phyloP scores from a whole-genome alignment of 2,113 vertebrate genomes.

The Sitta europaea region DNA sequence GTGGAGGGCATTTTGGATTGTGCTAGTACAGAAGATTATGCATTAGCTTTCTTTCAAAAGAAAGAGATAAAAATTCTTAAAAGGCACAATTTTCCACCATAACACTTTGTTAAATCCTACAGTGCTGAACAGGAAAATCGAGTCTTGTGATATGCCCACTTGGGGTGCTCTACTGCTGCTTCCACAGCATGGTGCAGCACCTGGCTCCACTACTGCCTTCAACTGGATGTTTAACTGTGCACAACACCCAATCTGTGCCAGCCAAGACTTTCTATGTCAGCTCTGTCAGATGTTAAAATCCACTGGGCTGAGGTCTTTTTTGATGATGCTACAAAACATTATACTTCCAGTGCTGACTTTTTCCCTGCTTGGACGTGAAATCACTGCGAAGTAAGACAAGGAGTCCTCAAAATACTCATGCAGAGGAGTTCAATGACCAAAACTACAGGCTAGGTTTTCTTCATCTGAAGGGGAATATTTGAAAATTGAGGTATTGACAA shows the following conservation, averaged over 20 bases:
- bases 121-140: neutral
- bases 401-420: neutral
- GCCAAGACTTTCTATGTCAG: neutral
- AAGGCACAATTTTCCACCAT: neutral
- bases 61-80: neutral
- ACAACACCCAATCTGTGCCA: neutral
- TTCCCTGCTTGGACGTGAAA: neutral
- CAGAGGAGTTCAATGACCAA: neutral
- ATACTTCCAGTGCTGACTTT: neutral
- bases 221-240: neutral
- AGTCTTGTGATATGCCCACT: neutral
- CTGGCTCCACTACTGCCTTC: neutral
- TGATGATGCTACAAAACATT: neutral
- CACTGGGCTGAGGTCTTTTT: neutral
- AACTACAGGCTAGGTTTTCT: neutral
- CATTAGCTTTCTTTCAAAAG: neutral
- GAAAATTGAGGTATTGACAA: neutral
- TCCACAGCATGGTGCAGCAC: accelerated
- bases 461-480: neutral
- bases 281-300: neutral
- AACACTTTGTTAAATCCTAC: neutral
- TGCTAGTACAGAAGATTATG: neutral
- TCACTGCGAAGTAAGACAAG: neutral
- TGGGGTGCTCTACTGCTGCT: neutral
- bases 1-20: neutral